phyloP scores from a whole-genome alignment of 2,888 invertebrate species.

The Theristus sp. region DNA sequence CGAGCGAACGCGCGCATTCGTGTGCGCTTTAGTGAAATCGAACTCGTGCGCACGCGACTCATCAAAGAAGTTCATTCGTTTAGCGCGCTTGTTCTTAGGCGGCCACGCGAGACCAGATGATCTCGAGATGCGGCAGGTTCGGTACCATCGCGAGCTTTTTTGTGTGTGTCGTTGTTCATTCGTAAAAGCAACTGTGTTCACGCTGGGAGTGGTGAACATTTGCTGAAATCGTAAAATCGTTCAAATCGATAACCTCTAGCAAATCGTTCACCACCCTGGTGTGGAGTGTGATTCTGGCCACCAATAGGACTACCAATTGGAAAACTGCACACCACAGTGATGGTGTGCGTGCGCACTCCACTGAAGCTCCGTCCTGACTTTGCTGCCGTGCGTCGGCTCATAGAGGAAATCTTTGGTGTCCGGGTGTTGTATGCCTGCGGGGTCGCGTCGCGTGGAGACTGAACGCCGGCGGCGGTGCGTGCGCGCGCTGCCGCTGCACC shows the following conservation, averaged over 20 bases:
- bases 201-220: no score
- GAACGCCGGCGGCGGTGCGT: conserved; percentile 84
- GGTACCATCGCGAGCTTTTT: conserved; percentile 80
- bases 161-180: conserved; percentile 84
- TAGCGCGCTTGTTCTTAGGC: conserved; percentile 72
- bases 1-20: conserved; percentile 70
- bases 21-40: conserved; percentile 76
- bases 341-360: no score
- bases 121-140: conserved; percentile 72
- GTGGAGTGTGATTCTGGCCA: no score
- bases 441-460: conserved; percentile 93
- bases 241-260: no score
- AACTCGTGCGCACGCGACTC: conserved; percentile 60
- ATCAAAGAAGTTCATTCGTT: conserved; percentile 55
- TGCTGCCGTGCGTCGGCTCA: conserved; percentile 76
- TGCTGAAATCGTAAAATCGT: no score
- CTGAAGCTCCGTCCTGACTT: no score
- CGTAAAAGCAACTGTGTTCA: conserved; percentile 94
- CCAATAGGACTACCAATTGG: no score
- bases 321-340: no score
- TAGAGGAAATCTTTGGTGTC: conserved; percentile 62
- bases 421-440: conserved; percentile 91
- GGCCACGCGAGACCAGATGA: conserved; percentile 91
- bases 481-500: conserved; percentile 88
- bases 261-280: no score